Base-by-base conservation (phyloP, 2,888 invertebrate genomes). In the Apamea anceps region DNA sequence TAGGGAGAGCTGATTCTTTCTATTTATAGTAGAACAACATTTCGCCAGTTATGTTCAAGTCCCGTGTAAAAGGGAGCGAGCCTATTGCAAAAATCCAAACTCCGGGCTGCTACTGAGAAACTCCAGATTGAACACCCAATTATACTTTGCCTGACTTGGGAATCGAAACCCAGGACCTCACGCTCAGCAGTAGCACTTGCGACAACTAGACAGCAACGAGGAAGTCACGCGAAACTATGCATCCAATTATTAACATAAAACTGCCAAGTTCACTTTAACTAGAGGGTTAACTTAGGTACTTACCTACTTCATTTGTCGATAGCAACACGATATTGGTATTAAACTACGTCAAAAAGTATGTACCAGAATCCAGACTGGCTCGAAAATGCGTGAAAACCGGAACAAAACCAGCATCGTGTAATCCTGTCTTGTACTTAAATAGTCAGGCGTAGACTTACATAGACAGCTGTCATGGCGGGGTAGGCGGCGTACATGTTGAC, bases 391-490 rank as follows among this genome's bases (percentile, higher is more conserved):
- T 18, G 4, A 45, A 82, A 71, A 77, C 65, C 15, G 48, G 28
- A 68, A 80, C 62, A 0, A 48, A 48, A 68, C 25, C 28, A 48
- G 15, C 21, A 51, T 60, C 21, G n/a, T 42, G 15, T 72, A 67
- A 72, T 63, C 63, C n/a, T 32, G 51, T 48, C 25, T 37, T 51
- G 37, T 65, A 37, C 32, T 21, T 57, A 48, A 42, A 67, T 32
- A 60, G 28, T 45, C 6, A 8, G 28, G 79, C 7, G 42, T 45
- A 54, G 60, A 57, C 98, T 98, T 96, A 99, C 99, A 94, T 99
- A 99, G 87, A 98, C 98, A 0, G 98, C 98, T 51, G 98, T 98
- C 98, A 99, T 98, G 4, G 99, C 98, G n/a, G 99, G 99, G 96
- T 98, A 99, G 25, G 98, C 98, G 91, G 98, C 98, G 92, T 98